Percentiles rank a stretch among this genome's conserved stretches.
Conservation (phyloP, 2,797 vertebrate species). For the Coracias cyanogaster region DNA sequence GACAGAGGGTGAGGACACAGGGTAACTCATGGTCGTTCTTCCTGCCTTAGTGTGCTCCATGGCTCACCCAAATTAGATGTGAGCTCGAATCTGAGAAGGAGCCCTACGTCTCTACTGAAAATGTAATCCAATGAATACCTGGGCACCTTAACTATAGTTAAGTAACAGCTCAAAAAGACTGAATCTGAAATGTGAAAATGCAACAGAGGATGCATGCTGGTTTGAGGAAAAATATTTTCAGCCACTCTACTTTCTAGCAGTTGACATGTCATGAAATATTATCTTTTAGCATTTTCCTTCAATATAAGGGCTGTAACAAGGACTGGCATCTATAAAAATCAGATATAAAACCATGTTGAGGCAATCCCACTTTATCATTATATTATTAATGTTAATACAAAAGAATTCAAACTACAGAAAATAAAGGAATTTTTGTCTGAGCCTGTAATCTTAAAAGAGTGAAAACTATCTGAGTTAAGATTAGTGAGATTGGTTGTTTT, state of each 20-base stretch:
- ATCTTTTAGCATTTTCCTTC: background rate
- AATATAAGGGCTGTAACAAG: background rate
- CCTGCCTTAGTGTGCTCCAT: background rate
- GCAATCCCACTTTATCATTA: background rate
- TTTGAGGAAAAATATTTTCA: background rate
- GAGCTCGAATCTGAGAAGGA: background rate
- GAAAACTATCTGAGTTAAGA: background rate
- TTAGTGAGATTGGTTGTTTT: background rate
- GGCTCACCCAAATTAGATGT: accelerated
- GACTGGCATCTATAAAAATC: background rate
- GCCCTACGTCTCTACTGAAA: accelerated
- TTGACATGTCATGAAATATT: background rate
- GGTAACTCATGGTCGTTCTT: accelerated
- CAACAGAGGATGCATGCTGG: background rate
- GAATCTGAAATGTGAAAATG: background rate
- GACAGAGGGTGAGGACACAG: accelerated
- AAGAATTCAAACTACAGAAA: background rate
- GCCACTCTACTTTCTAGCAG: background rate
- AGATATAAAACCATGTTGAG: background rate
- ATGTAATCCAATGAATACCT: background rate
- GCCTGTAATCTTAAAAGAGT: background rate
- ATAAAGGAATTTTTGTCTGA: background rate
- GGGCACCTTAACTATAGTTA: background rate
- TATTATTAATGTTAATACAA: background rate
- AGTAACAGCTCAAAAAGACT: background rate